Conservation (phyloP, 2,797 vertebrate genomes). For the Acipenser oxyrinchus region DNA sequence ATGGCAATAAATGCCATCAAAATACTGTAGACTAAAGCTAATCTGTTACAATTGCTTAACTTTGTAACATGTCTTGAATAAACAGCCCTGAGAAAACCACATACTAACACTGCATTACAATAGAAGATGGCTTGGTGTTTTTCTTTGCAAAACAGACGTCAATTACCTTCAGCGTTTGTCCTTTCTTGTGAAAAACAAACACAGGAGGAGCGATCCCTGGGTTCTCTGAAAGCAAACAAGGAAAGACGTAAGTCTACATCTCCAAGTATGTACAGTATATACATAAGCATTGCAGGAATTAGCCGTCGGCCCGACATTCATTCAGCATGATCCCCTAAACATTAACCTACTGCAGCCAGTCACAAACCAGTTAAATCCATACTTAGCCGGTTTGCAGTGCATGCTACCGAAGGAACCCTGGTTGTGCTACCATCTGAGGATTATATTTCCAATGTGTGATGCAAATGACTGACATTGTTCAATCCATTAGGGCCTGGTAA, state of each 20-base stretch:
- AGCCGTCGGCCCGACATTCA: background rate
- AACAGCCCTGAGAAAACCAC: too few relatives aligned
- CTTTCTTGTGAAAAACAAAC: conserved; percentile 59
- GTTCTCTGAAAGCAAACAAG: conserved; percentile 50
- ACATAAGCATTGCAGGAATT: background rate
- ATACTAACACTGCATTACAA: too few relatives aligned
- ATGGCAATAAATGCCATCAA: too few relatives aligned
- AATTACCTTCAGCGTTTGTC: conserved; percentile 56
- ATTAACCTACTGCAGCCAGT: background rate
- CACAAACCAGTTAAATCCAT: background rate
- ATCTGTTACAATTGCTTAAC: too few relatives aligned
- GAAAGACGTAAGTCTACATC: background rate
- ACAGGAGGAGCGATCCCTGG: conserved; percentile 51
- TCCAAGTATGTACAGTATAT: conserved; percentile 3
- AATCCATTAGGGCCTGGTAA: too few relatives aligned
- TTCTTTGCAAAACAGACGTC: conserved; percentile 23
- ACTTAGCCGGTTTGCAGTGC: too few relatives aligned
- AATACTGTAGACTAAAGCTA: too few relatives aligned
- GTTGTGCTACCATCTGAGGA: too few relatives aligned
- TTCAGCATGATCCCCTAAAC: background rate
- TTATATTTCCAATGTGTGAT: too few relatives aligned
- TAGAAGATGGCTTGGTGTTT: background rate
- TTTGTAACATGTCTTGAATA: too few relatives aligned
- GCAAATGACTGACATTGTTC: too few relatives aligned
- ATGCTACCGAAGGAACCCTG: too few relatives aligned